Evolutionary conservation across 2,888 invertebrate genomes (phyloP).

Genomic region (Dugesia japonica): DNA sequence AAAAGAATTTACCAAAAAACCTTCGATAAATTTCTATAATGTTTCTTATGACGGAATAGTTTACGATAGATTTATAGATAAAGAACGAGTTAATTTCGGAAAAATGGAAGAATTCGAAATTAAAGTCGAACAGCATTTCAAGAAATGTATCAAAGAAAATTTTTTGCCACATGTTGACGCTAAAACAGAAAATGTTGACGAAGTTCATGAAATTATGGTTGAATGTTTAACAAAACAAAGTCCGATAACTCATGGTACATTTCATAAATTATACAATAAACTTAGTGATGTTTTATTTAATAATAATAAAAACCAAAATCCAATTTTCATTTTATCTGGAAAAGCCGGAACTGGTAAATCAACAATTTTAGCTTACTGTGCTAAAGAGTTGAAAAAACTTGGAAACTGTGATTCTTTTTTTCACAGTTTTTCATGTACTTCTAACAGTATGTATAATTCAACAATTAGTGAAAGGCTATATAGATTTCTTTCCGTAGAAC

Average conservation of each 20-base stretch:
- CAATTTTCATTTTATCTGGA: slow-evolving; percentile 13
- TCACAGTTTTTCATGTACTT: neutral
- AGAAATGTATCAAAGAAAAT: neutral
- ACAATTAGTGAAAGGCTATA: neutral
- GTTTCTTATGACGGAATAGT: neutral
- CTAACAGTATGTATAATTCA: neutral
- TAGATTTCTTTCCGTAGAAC: too few species aligned
- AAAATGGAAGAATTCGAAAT: neutral
- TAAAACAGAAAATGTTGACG: neutral
- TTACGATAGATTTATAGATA: neutral
- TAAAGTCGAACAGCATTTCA: neutral
- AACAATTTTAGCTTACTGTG: slow-evolving; percentile 39
- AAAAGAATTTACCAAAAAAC: neutral
- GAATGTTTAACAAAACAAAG: neutral
- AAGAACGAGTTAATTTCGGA: slow-evolving; percentile 3
- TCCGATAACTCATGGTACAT: neutral
- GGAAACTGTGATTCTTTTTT: neutral
- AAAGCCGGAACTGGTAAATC: slow-evolving; percentile 43
- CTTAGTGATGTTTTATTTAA: neutral
- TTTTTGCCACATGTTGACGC: neutral
- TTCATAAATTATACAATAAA: neutral
- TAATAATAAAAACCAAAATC: neutral
- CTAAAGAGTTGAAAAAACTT: neutral
- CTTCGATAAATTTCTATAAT: neutral
- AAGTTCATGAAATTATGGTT: neutral